A percentile compares a stretch with the other conserved stretches of the same genome.
Evolutionary conservation across 2,113 vertebrate genomes (phyloP).

Genomic region (Tragelaphus imberbis): DNA sequence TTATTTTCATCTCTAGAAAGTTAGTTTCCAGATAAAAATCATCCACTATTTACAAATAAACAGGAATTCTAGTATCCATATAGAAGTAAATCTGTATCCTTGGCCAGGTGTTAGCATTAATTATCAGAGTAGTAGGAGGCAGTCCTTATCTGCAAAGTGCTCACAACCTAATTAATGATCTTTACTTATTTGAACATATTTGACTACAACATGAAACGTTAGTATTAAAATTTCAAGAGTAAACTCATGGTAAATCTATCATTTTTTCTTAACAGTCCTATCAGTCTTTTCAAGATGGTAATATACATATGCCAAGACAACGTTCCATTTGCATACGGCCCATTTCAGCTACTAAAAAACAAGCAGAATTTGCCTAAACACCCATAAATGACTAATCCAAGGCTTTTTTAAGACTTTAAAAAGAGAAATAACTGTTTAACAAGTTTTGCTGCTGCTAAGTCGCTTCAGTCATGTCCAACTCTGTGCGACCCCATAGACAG

Average conservation of each 20-base stretch:
- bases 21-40: slow-evolving; percentile 20
- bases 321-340: neutral
- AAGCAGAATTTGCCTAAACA: neutral
- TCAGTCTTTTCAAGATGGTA: neutral
- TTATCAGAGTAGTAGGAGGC: neutral
- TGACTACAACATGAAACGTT: neutral
- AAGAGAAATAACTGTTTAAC: slow-evolving; percentile 4
- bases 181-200: neutral
- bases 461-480: too few species aligned
- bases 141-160: neutral
- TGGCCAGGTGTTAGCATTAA: neutral
- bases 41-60: slow-evolving; percentile 23
- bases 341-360: slow-evolving; percentile 5
- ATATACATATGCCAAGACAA: neutral
- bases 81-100: neutral
- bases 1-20: neutral
- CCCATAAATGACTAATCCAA: neutral
- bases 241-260: slow-evolving; percentile 11
- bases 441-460: neutral
- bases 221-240: slow-evolving; percentile 10
- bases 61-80: neutral
- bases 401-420: neutral
- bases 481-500: too few species aligned
- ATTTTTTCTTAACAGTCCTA: neutral
- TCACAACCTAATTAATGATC: slow-evolving; percentile 2